Conservation (phyloP, 2,113 vertebrate species). For the Sarotherodon lohbergeri region DNA sequence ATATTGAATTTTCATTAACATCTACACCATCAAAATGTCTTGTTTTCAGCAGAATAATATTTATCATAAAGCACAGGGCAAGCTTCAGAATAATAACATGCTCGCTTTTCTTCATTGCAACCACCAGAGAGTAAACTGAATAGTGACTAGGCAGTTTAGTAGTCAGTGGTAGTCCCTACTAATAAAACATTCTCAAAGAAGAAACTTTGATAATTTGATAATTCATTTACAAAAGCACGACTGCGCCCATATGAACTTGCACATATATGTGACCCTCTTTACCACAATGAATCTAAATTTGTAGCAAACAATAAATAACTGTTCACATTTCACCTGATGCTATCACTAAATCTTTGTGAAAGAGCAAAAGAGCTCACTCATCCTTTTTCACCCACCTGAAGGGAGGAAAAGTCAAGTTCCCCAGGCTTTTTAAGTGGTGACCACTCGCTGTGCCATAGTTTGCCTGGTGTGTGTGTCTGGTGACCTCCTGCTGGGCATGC, state of each 20-base stretch:
- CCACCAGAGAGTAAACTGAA: neutral
- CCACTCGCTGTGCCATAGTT: neutral
- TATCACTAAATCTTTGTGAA: neutral
- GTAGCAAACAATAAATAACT: neutral
- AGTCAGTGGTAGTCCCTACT: neutral
- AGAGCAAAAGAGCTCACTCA: neutral
- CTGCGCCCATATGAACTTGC: neutral
- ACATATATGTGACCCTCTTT: neutral
- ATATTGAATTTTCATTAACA: neutral
- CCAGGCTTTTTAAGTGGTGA: slow-evolving; percentile 6
- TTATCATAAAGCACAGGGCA: neutral
- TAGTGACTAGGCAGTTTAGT: neutral
- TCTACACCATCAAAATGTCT: neutral
- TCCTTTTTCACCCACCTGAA: neutral
- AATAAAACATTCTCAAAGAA: neutral
- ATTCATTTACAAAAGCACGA: neutral
- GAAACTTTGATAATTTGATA: neutral
- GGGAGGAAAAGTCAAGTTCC: neutral
- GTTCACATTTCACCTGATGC: neutral
- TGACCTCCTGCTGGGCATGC: neutral
- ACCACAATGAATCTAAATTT: neutral
- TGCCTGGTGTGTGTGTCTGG: neutral
- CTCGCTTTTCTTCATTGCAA: neutral
- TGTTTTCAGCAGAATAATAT: neutral
- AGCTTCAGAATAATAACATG: neutral